Base-by-base conservation (phyloP, 2,797 vertebrate genomes). In the Crypturellus tataupa region DNA sequence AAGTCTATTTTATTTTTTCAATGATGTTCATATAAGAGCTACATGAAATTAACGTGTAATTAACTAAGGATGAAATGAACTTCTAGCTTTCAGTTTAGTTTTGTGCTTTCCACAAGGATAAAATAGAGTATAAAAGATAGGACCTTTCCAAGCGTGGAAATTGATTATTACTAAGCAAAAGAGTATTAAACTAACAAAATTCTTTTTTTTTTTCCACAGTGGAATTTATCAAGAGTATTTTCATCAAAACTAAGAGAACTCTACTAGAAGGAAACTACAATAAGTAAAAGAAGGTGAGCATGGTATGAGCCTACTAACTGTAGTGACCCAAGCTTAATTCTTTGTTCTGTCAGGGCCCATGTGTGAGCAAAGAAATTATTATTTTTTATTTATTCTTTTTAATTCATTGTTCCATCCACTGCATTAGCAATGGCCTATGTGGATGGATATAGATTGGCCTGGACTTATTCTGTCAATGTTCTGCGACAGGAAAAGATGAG, bases 1-100 rank as follows among this genome's bases (percentile, higher is more conserved):
- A 87, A 35, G 46, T 84, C 46, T 90, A 86, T 94, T 84, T 86
- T 95, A 92, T 92, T 58, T 84, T 87, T 91, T 94, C 55, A 88
- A 55, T 19, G 64, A 59, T 25, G 35, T 42, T 88, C 44, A 73
- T 56, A 39, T 79, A 70, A 87, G 94, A 95, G 80, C 93, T 91
- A 96, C 68, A 80, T 60, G 51, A 84, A 97, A 94, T 94, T 96
- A 93, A 93, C 55, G 4, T 88, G 42, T 46, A 96, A 90, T 93
- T 94, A 92, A 93, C 77, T 85, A 86, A 60, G 56, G 92, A 94
- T 91, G 65, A 93, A 95, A 95, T 63, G 4, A 67, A 89, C 80
- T 90, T 87, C 75, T 59, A 85, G 20, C 55, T 88, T 84, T 80
- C 35, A 64, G 63, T 58, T 59, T 69, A 73, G 3, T 77, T 80